phyloP scores from a whole-genome alignment of 2,113 vertebrate species.

The zebrafish (Danio rerio) region GRCz12tu NC_133182.1:17333501-17334000 shows the following conservation, averaged over 20 bases:
- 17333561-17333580: no score
- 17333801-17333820: neutral
- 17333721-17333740: neutral
- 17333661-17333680: no score
- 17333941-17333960: constrained; percentile 6
- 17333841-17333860: neutral
- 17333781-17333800: neutral
- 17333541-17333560: no score
- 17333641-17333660: no score
- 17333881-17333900: constrained; percentile 27
- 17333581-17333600: no score
- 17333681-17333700: no score
- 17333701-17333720: neutral
- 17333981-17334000: constrained; percentile 22
- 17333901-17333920: neutral
- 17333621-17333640: no score
- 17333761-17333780: neutral
- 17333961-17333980: neutral
- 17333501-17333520: no score
- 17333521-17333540: no score
- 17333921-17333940: neutral
- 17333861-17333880: neutral
- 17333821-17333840: neutral
- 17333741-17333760: neutral
- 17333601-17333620: no score